phyloP scores from a whole-genome alignment of 2,113 vertebrate genomes.

The Megaptera novaeangliae region DNA sequence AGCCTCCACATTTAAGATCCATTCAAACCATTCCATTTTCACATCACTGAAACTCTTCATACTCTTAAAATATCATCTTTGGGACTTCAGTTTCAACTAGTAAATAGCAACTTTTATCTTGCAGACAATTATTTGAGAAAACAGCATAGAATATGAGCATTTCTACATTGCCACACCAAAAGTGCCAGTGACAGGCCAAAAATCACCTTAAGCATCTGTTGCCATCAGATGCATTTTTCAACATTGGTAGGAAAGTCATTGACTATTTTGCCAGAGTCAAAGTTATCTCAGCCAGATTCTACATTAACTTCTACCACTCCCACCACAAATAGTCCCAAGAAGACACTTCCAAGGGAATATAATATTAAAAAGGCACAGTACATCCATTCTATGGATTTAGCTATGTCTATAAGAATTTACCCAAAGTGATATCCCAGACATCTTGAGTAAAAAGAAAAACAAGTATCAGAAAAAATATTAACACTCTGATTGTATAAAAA shows the following conservation, averaged over 20 bases:
- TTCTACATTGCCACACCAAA: not conserved
- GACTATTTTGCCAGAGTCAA: not conserved
- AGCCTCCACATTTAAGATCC: not conserved
- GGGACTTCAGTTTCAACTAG: not conserved
- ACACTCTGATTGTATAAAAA: not conserved
- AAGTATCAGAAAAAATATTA: not conserved
- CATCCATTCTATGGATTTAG: not conserved
- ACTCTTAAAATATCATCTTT: not conserved
- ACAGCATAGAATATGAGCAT: not conserved
- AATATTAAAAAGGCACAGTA: not conserved
- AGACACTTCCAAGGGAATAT: not conserved
- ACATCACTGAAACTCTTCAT: not conserved
- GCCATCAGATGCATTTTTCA: not conserved
- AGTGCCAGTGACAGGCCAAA: not conserved
- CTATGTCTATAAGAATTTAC: not conserved
- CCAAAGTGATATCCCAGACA: not conserved
- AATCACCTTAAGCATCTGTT: not conserved
- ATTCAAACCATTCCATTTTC: slow-evolving; percentile 34
- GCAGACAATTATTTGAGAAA: not conserved
- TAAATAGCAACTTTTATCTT: not conserved
- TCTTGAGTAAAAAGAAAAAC: not conserved
- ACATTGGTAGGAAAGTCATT: not conserved
- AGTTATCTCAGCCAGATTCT: not conserved
- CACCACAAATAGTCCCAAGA: not conserved
- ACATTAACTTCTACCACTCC: not conserved